Conservation (phyloP, 2,113 vertebrate genomes). For the Cromileptes altivelis region DNA sequence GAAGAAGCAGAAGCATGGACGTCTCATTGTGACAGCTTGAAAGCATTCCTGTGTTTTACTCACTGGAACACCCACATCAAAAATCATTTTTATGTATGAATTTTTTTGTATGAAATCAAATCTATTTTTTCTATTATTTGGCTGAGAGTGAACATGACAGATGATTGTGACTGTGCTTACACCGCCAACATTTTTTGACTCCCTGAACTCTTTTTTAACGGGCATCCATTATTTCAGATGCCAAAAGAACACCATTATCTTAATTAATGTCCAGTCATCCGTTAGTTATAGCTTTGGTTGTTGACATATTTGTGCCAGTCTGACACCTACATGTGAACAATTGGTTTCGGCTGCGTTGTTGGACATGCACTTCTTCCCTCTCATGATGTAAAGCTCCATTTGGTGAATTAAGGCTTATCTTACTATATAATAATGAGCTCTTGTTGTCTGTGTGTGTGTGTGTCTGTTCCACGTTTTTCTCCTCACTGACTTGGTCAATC, state of each 20-base stretch:
- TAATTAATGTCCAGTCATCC: neutral
- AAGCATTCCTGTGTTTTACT: slow-evolving; percentile 53
- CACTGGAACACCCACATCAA: slow-evolving; percentile 23
- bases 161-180: neutral
- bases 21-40: slow-evolving; percentile 42
- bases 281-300: neutral
- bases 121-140: slow-evolving; percentile 13
- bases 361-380: neutral
- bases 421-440: too few relatives aligned
- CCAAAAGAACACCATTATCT: neutral
- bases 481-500: too few relatives aligned
- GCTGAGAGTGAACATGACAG: slow-evolving; percentile 21
- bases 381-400: neutral
- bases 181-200: slow-evolving; percentile 6
- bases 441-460: too few relatives aligned
- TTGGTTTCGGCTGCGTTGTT: neutral
- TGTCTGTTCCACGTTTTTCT: too few relatives aligned
- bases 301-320: neutral
- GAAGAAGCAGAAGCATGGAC: neutral
- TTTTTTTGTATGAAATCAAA: slow-evolving; percentile 36
- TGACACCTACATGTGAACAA: neutral
- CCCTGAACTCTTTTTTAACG: neutral
- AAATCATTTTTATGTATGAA: slow-evolving; percentile 6
- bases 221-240: neutral
- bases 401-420: neutral